Base-by-base conservation (phyloP, 2,113 vertebrate genomes). In the Mirounga angustirostris region DNA sequence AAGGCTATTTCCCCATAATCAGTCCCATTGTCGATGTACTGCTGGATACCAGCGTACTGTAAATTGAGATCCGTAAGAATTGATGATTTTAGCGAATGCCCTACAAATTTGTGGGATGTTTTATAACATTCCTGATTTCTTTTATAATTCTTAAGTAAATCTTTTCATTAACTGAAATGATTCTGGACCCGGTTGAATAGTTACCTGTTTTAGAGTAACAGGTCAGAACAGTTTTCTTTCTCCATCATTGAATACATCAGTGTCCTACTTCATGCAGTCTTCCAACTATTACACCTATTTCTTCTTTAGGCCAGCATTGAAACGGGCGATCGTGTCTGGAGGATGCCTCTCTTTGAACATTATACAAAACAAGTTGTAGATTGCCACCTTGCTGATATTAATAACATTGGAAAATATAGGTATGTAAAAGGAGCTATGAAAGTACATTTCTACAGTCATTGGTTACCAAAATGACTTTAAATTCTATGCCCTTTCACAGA, bases 281-380 rank as follows among this genome's bases (percentile, higher is more conserved):
- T 36, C 36, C 18, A 69, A 2, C 26, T n/a, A 0, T n/a, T 4
- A 0, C n/a, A 0, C 3, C 15, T 40, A 0, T 92, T 71, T 96
- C 14, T 88, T 89, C 95, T 92, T 12, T 58, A 99, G 99, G 99
- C 99, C 69, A 99, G 99, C 92, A 84, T 99, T 93, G 97, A 99
- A 96, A 99, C 99, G 3, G 99, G 99, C 65, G 99, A 99, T 98
- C 98, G 99, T 90, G 99, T 99, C 78, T 99, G 99, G 99, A 99
- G 99, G 96, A 99, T 99, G 99, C 99, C 99, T 91, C 99, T 99
- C 92, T 99, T 99, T 98, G 99, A 99, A 67, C 99, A 99, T 98
- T 99, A 99, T 96, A 99, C 99, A 89, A 99, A 97, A 97, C 99
- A 99, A 98, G 98, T 99, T 78, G 99, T 99, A 59, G 99, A 99